Evolutionary conservation across 2,797 vertebrate genomes (phyloP).

Genomic region (Schizothorax lantsangensis): DNA sequence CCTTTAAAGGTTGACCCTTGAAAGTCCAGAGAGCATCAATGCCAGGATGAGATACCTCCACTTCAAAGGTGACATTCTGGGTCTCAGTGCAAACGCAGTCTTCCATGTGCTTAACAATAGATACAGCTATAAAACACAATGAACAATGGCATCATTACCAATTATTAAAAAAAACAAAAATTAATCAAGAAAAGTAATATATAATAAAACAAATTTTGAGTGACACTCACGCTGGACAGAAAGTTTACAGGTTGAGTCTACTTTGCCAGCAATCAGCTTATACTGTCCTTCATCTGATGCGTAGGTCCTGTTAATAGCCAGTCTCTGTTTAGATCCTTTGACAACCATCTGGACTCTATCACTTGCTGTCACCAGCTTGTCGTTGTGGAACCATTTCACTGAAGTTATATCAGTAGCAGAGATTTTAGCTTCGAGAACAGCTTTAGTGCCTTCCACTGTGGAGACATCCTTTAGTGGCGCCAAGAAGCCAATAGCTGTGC

Average conservation of each 20-base stretch:
- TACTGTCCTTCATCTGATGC: slow-evolving; percentile 92
- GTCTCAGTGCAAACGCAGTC: slow-evolving; percentile 95
- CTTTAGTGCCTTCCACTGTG: slow-evolving; percentile 92
- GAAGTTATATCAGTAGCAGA: slow-evolving; percentile 92
- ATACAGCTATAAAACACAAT: slow-evolving; percentile 82
- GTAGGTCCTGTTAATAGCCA: slow-evolving; percentile 86
- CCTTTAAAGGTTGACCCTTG: slow-evolving; percentile 87
- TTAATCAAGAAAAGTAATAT: neutral
- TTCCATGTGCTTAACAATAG: slow-evolving; percentile 90
- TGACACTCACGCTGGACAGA: slow-evolving; percentile 86
- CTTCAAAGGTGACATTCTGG: slow-evolving; percentile 91
- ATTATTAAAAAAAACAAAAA: neutral
- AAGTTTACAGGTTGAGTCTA: slow-evolving; percentile 90
- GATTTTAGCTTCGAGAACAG: slow-evolving; percentile 94
- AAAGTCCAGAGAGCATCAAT: slow-evolving; percentile 94
- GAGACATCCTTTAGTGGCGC: slow-evolving; percentile 89
- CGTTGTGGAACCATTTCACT: slow-evolving; percentile 93
- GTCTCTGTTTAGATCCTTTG: slow-evolving; percentile 93
- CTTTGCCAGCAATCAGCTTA: slow-evolving; percentile 90
- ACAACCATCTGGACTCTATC: slow-evolving; percentile 90
- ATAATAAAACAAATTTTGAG: neutral
- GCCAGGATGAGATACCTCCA: slow-evolving; percentile 91
- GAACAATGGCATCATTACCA: neutral
- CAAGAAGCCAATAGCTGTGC: slow-evolving; percentile 89
- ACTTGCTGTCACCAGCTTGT: slow-evolving; percentile 83